phyloP scores from a whole-genome alignment of 2,888 invertebrate genomes.

The Sthenelais limicola region DNA sequence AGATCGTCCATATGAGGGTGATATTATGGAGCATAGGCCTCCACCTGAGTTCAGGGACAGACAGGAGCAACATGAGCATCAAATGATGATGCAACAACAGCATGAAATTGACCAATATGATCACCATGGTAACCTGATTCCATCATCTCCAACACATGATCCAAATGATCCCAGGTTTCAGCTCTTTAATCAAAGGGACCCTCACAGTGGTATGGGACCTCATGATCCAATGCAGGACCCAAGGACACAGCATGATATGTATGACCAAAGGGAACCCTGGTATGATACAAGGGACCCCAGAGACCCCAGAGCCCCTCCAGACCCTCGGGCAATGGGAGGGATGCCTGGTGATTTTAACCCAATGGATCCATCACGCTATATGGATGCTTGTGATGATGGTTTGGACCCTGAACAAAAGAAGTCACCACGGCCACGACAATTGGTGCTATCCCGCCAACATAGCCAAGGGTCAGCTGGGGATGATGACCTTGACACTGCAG shows the following conservation, averaged over 20 bases:
- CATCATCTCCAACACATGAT: too few species aligned
- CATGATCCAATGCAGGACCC: conserved; percentile 22
- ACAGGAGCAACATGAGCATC: conserved; percentile 3
- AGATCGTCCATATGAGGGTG: conserved; percentile 5
- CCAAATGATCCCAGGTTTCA: too few species aligned
- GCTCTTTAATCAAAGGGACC: too few species aligned
- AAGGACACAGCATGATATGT: neutral
- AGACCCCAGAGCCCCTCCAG: too few species aligned
- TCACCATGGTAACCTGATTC: too few species aligned
- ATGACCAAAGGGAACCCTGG: neutral
- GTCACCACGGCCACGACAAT: conserved; percentile 58
- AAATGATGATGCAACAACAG: conserved; percentile 5
- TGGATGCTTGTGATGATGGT: conserved; percentile 3
- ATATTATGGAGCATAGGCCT: conserved; percentile 9
- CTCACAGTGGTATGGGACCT: too few species aligned
- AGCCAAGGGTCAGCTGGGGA: conserved; percentile 64
- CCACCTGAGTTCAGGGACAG: conserved; percentile 15
- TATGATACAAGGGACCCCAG: conserved; percentile 1
- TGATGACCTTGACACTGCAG: conserved; percentile 1
- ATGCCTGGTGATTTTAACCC: too few species aligned
- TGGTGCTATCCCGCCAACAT: conserved; percentile 63
- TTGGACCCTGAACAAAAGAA: conserved; percentile 30
- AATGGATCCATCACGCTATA: conserved; percentile 8
- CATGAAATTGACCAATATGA: conserved; percentile 20
- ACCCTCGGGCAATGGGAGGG: too few species aligned